phyloP scores from a whole-genome alignment of 1,140 invertebrate species.

The Drosophila pseudoananassae region DNA sequence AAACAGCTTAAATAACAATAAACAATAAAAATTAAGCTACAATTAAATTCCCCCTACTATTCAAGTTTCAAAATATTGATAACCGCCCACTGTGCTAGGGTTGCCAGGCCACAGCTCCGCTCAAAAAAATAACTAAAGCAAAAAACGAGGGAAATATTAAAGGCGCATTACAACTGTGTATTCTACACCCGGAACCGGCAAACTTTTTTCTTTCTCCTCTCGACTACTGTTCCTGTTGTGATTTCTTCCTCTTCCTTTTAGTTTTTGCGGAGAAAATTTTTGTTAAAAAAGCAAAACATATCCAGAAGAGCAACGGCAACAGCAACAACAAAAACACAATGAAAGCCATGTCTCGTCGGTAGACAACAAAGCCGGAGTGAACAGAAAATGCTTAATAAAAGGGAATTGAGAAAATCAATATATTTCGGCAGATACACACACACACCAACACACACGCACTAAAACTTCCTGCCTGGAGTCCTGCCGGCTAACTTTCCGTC shows the following conservation, averaged over 20 bases:
- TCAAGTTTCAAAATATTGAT: neutral
- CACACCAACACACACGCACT: constrained; percentile 12
- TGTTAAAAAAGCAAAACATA: neutral
- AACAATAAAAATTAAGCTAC: too few relatives aligned
- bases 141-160: constrained; percentile 30
- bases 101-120: constrained; percentile 6
- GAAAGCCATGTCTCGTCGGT: constrained; percentile 23
- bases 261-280: constrained; percentile 15
- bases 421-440: constrained; percentile 73
- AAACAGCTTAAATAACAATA: too few relatives aligned
- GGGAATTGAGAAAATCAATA: constrained; percentile 72
- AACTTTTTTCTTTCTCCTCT: constrained; percentile 12
- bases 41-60: neutral
- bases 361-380: constrained; percentile 49
- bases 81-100: neutral
- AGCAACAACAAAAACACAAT: constrained; percentile 16
- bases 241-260: neutral
- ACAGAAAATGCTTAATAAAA: constrained; percentile 58
- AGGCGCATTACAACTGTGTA: constrained; percentile 42
- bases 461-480: constrained; percentile 40
- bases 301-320: too few relatives aligned
- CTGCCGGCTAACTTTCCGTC: constrained; percentile 50
- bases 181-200: constrained; percentile 34
- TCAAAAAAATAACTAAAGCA: neutral
- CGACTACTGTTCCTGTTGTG: constrained; percentile 3